Percentiles rank a stretch among this genome's conserved stretches.
phyloP scores from a whole-genome alignment of 2,888 invertebrate genomes.

The Caenorhabditis afra region DNA sequence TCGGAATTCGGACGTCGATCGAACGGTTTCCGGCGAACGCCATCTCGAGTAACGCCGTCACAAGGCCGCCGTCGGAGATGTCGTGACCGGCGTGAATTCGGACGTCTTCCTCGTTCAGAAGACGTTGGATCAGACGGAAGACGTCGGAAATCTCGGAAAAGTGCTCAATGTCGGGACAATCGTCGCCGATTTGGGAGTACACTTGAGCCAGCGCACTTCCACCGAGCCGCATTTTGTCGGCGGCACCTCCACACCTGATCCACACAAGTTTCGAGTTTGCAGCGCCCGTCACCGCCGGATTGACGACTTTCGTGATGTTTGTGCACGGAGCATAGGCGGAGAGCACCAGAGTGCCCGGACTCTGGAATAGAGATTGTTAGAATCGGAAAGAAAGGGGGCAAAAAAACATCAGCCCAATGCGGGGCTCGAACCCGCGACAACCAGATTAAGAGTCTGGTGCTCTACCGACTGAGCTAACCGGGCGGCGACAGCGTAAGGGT shows the following conservation, averaged over 20 bases:
- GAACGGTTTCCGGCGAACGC: slow-evolving; percentile 89
- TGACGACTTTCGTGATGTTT: slow-evolving; percentile 88
- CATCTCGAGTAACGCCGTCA: slow-evolving; percentile 94
- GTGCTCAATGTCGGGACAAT: slow-evolving; percentile 88
- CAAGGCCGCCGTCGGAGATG: slow-evolving; percentile 94
- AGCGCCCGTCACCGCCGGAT: slow-evolving; percentile 89
- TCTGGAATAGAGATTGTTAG: slow-evolving; percentile 43
- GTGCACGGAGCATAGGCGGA: slow-evolving; percentile 96
- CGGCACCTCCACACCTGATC: slow-evolving; percentile 36
- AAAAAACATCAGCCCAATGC: slow-evolving; percentile 73
- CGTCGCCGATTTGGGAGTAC: slow-evolving; percentile 86
- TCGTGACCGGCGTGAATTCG: slow-evolving; percentile 87
- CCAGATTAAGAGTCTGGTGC: slow-evolving; percentile 80
- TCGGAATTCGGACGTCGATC: slow-evolving; percentile 57
- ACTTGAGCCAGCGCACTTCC: slow-evolving; percentile 95
- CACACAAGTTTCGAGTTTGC: slow-evolving; percentile 68
- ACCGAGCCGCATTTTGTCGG: slow-evolving; percentile 85
- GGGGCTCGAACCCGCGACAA: slow-evolving; percentile 80
- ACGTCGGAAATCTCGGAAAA: slow-evolving; percentile 86
- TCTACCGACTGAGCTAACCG: slow-evolving; percentile 80
- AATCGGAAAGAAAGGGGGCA: not conserved
- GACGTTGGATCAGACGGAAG: slow-evolving; percentile 89
- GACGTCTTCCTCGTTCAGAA: slow-evolving; percentile 80
- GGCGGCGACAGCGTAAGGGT: slow-evolving; percentile 36
- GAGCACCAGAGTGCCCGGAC: slow-evolving; percentile 92